These are phyloP conservation scores for Larimichthys crocea DNA, from an alignment of 2,113 vertebrate genomes.

Conservation along the genomic window DNA sequence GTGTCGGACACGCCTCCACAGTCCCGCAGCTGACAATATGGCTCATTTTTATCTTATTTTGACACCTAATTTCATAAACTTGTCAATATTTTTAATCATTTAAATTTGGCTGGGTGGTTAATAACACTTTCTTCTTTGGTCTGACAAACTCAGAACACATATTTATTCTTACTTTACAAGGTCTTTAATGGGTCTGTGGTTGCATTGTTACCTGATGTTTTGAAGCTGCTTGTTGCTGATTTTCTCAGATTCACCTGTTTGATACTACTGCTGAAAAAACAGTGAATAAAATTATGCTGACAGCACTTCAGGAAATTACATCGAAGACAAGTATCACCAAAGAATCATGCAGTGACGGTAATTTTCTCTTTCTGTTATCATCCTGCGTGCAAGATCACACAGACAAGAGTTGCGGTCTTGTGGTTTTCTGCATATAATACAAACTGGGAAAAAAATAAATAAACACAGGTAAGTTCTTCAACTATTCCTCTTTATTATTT, in stretches of 20 bases:
- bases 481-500: constrained; percentile 68
- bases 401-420: not conserved
- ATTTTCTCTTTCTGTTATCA: not conserved
- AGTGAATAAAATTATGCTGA: not conserved
- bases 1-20: too few relatives aligned
- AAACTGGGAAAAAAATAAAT: not conserved
- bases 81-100: too few relatives aligned
- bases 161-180: too few relatives aligned
- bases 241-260: not conserved
- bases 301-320: not conserved
- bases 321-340: not conserved
- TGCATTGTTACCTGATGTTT: not conserved
- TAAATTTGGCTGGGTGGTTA: too few relatives aligned
- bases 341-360: not conserved
- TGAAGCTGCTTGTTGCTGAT: constrained; percentile 2
- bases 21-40: too few relatives aligned
- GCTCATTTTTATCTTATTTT: too few relatives aligned
- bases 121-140: too few relatives aligned
- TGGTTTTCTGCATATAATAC: not conserved
- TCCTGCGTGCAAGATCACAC: not conserved
- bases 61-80: too few relatives aligned
- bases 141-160: too few relatives aligned
- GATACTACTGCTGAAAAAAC: not conserved
- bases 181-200: constrained; percentile 13
- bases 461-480: constrained; percentile 35